Evolutionary conservation across 2,888 invertebrate genomes (phyloP).

Genomic region (Phania funesta): DNA sequence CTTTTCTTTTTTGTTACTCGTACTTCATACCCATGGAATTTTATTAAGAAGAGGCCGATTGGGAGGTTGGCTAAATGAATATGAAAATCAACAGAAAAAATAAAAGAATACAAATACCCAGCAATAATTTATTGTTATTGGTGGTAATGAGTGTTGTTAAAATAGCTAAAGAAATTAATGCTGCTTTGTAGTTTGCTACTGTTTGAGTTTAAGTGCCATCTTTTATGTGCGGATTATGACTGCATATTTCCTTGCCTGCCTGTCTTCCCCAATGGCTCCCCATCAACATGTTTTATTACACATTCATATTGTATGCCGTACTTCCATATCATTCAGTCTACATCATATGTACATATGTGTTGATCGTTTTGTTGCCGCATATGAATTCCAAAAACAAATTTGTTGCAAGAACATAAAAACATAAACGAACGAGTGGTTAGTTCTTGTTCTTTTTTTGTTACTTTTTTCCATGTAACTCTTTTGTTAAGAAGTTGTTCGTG

Average conservation of each 20-base stretch:
- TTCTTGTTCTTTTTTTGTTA: constrained; percentile 12
- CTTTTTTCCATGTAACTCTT: too few species aligned
- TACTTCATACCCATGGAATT: neutral
- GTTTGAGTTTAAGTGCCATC: constrained; percentile 24
- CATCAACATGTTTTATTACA: constrained; percentile 4
- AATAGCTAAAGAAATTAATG: constrained; percentile 39
- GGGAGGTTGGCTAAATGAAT: neutral
- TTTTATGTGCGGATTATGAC: neutral
- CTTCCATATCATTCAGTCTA: constrained; percentile 12
- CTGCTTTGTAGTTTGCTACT: constrained; percentile 36
- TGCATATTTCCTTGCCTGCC: neutral
- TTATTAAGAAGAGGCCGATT: neutral
- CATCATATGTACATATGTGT: neutral
- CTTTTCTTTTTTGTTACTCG: too few species aligned
- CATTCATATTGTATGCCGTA: neutral
- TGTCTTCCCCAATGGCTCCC: neutral
- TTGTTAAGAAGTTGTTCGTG: constrained; percentile 42
- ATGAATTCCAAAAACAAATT: neutral
- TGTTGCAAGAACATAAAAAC: neutral
- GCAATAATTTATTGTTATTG: constrained; percentile 58
- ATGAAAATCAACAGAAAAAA: neutral
- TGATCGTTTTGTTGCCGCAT: neutral
- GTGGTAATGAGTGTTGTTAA: constrained; percentile 53
- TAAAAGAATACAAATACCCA: neutral
- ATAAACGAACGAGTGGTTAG: constrained; percentile 42